A percentile compares a stretch with the other conserved stretches of the same genome.
Conservation (phyloP, 2,888 invertebrate genomes). For the Glyphotaelius pellucidus region DNA sequence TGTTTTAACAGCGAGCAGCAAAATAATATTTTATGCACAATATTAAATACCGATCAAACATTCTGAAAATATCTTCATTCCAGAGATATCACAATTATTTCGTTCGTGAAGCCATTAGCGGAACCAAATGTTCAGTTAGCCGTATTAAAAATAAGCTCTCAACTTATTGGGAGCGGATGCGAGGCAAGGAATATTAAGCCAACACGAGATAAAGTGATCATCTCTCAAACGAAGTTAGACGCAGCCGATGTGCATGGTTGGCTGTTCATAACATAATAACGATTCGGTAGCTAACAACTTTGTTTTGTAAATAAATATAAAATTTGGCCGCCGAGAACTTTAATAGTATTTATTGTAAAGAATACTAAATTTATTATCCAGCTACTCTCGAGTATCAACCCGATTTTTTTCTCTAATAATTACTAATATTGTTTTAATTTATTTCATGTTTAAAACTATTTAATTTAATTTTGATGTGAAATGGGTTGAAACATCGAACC, state of each 20-base stretch:
- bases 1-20: not conserved
- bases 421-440: too few relatives aligned
- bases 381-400: not conserved
- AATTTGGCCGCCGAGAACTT: not conserved
- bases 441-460: too few relatives aligned
- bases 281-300: not conserved
- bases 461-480: too few relatives aligned
- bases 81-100: not conserved
- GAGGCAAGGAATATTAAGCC: not conserved
- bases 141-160: slow-evolving; percentile 39
- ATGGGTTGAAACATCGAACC: too few relatives aligned
- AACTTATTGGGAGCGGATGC: slow-evolving; percentile 30
- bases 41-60: not conserved
- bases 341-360: too few relatives aligned
- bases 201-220: not conserved
- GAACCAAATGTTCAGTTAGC: slow-evolving; percentile 9
- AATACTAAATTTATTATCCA: not conserved
- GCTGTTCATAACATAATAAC: too few relatives aligned
- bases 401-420: not conserved
- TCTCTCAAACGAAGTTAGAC: not conserved
- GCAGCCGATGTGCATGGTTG: not conserved
- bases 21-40: not conserved
- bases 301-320: not conserved
- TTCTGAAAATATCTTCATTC: not conserved
- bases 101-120: slow-evolving; percentile 15